These are phyloP conservation scores for Trichopoda pennipes DNA, from an alignment of 2,888 invertebrate species.

Conservation along the genomic window DNA sequence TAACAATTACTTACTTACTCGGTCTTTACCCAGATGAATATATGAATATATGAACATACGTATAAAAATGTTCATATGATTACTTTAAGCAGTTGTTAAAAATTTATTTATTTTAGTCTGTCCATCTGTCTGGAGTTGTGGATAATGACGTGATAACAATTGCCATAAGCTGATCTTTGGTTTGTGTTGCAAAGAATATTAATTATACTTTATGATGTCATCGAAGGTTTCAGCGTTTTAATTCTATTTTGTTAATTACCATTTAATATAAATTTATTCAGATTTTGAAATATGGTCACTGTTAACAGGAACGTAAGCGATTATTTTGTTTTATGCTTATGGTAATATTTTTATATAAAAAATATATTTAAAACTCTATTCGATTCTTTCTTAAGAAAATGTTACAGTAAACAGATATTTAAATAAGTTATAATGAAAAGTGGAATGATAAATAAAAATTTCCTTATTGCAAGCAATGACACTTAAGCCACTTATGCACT, in stretches of 20 bases:
- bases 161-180: constrained; percentile 12
- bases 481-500: no score
- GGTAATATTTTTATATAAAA: no score
- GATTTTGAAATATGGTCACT: background rate
- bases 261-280: constrained; percentile 43
- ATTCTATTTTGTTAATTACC: constrained; percentile 26
- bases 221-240: constrained; percentile 24
- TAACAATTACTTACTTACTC: constrained; percentile 49
- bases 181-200: background rate
- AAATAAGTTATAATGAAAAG: no score
- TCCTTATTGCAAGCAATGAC: no score
- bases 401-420: no score
- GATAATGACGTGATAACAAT: constrained; percentile 56
- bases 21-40: constrained; percentile 18
- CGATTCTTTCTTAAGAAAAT: no score
- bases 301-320: background rate
- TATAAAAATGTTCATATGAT: no score
- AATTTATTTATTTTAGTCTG: constrained; percentile 29
- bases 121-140: background rate
- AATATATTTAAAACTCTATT: no score
- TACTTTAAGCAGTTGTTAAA: no score
- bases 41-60: background rate
- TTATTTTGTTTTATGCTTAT: no score
- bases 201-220: constrained; percentile 61
- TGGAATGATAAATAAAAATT: no score